Percentiles rank a stretch among this genome's conserved stretches.
These are phyloP conservation scores for Pseudomyrmex gracilis DNA, from an alignment of 1,140 invertebrate genomes.

Conservation along the genomic window DNA sequence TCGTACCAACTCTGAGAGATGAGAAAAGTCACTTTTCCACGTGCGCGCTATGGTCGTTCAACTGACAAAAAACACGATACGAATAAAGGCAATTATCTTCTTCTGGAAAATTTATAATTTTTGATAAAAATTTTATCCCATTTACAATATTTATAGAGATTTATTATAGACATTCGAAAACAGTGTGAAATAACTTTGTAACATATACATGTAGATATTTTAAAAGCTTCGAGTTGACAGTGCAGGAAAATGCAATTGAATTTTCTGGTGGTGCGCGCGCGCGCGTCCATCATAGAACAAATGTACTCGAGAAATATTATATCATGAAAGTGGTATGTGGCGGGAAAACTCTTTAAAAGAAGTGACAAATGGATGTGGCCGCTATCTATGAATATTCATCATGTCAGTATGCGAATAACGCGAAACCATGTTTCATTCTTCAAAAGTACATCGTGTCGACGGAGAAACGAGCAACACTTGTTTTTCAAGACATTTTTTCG, in stretches of 20 bases:
- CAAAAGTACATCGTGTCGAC: slow-evolving; percentile 40
- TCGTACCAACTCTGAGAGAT: slow-evolving; percentile 42
- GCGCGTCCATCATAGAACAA: not conserved
- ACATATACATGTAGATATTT: not conserved
- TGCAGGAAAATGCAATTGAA: slow-evolving; percentile 31
- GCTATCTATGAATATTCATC: slow-evolving; percentile 59
- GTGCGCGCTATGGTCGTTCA: slow-evolving; percentile 6
- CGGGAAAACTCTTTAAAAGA: slow-evolving; percentile 50
- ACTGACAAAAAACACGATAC: not conserved
- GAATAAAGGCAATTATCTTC: slow-evolving; percentile 22
- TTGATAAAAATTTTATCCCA: not conserved
- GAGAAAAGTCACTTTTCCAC: slow-evolving; percentile 55
- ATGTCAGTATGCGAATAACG: slow-evolving; percentile 44
- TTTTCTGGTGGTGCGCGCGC: not conserved
- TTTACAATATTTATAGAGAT: not conserved
- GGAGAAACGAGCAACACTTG: slow-evolving; percentile 6
- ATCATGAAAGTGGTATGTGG: slow-evolving; percentile 35
- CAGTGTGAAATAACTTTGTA: not conserved
- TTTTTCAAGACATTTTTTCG: slow-evolving; percentile 38
- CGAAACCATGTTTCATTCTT: slow-evolving; percentile 50
- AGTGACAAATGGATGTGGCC: slow-evolving; percentile 53
- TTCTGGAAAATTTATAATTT: slow-evolving; percentile 32
- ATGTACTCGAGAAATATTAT: slow-evolving; percentile 37
- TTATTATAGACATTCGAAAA: not conserved
- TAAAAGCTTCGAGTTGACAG: slow-evolving; percentile 8